These are phyloP conservation scores for Trachemys scripta DNA, from an alignment of 2,113 vertebrate species.

Conservation along the genomic window DNA sequence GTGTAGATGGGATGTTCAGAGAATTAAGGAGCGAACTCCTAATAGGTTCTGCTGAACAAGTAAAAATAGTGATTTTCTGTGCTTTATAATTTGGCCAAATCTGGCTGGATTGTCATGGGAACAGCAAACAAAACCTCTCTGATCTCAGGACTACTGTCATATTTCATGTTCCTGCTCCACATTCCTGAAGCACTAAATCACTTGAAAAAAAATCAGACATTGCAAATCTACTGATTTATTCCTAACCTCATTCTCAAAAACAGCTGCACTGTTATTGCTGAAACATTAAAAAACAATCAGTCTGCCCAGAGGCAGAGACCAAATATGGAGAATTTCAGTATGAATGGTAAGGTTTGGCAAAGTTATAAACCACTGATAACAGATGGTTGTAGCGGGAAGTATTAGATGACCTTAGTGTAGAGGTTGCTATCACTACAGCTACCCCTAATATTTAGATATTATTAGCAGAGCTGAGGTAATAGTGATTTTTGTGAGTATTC, in stretches of 20 bases:
- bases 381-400: conserved; percentile 39
- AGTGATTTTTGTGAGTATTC: conserved; percentile 36
- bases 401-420: conserved; percentile 56
- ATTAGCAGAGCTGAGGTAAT: conserved; percentile 37
- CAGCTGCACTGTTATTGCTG: not conserved
- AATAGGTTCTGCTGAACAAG: not conserved
- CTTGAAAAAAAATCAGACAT: not conserved
- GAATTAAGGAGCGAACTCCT: not conserved
- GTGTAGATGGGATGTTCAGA: not conserved
- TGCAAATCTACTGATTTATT: not conserved
- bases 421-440: conserved; percentile 25
- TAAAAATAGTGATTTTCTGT: not conserved
- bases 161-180: conserved; percentile 16
- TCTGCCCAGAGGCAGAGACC: not conserved
- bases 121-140: not conserved
- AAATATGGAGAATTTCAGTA: conserved; percentile 18
- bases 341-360: conserved; percentile 20
- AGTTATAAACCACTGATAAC: conserved; percentile 20
- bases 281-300: conserved; percentile 10
- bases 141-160: not conserved
- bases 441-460: not conserved
- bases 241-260: not conserved
- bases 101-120: not conserved
- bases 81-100: not conserved
- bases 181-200: not conserved